Evolutionary conservation across 2,113 vertebrate species (phyloP).

Genomic region (Heterotilapia buettikoferi): DNA sequence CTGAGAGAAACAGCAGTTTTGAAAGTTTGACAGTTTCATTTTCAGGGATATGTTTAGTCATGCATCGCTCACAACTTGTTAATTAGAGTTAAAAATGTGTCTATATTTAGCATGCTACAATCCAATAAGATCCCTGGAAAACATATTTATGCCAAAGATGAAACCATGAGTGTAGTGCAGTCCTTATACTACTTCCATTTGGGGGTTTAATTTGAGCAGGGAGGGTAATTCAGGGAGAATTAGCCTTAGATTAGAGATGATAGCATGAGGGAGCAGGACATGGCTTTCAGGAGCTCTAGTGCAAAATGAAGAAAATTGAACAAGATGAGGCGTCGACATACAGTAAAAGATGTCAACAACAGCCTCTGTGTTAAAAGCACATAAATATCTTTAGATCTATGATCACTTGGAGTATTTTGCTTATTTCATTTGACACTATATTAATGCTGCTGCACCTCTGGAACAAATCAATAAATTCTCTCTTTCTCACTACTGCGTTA

Average conservation of each 20-base stretch:
- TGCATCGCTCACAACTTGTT: background rate
- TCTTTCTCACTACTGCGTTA: background rate
- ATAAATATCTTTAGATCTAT: slow-evolving; percentile 12
- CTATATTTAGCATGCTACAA: background rate
- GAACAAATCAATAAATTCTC: background rate
- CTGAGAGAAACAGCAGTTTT: background rate
- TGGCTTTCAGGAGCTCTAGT: background rate
- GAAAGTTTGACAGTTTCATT: background rate
- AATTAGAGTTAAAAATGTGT: background rate
- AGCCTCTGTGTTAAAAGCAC: background rate
- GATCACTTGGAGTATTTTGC: background rate
- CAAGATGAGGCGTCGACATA: background rate
- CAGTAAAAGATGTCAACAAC: background rate
- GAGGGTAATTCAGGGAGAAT: background rate
- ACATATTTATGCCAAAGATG: background rate
- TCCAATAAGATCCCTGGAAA: background rate
- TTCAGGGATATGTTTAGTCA: background rate
- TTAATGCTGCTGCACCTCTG: background rate
- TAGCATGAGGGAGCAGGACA: background rate
- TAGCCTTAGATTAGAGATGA: slow-evolving; percentile 9
- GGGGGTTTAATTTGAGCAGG: slow-evolving; percentile 1
- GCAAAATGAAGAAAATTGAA: slow-evolving; percentile 13
- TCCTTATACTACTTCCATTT: background rate
- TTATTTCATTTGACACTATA: background rate
- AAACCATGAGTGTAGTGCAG: background rate